These are phyloP conservation scores for Nipponia nippon DNA, from an alignment of 2,113 vertebrate species.

Conservation along the genomic window DNA sequence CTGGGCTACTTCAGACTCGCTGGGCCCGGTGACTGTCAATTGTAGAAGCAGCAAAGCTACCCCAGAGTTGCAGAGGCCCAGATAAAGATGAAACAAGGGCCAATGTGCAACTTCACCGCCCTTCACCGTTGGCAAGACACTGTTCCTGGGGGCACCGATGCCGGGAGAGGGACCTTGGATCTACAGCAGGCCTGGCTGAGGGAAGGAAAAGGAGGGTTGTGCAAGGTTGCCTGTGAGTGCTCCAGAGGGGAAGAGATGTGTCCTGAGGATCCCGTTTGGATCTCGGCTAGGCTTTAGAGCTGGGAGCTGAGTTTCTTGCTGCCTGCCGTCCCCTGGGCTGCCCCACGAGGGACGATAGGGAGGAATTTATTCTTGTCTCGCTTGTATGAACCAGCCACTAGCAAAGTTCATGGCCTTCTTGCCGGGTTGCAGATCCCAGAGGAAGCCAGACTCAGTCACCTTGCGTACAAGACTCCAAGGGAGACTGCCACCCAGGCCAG, in stretches of 20 bases:
- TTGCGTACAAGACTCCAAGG: neutral
- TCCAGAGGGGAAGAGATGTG: neutral
- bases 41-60: neutral
- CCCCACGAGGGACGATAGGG: accelerated
- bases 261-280: neutral
- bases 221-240: neutral
- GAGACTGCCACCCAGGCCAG: neutral
- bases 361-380: neutral
- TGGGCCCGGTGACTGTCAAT: no score
- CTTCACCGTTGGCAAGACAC: neutral
- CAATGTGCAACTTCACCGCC: neutral
- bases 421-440: neutral
- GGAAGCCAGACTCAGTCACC: neutral
- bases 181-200: neutral
- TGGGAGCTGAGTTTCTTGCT: neutral
- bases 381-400: neutral
- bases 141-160: neutral
- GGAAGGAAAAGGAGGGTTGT: neutral
- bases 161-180: neutral
- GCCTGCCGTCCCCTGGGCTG: neutral
- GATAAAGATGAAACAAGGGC: neutral
- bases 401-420: neutral
- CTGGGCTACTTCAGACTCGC: neutral
- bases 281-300: neutral
- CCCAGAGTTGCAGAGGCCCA: neutral